Conservation (phyloP, 2,797 vertebrate genomes). For the Caiman crocodilus region DNA sequence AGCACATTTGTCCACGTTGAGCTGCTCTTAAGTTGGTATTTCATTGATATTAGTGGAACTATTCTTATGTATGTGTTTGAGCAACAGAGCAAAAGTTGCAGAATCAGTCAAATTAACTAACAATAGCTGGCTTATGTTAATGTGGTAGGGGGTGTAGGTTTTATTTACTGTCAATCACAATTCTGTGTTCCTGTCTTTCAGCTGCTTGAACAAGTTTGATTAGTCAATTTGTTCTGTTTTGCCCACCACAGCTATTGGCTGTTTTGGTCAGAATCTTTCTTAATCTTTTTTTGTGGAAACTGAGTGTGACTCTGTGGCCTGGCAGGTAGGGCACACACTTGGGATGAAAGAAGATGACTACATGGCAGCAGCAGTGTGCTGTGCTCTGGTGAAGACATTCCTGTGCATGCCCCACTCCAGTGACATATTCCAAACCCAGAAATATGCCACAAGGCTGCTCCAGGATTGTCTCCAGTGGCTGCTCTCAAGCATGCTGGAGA, state of each 20-base stretch:
- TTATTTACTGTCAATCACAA: background rate
- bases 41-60: background rate
- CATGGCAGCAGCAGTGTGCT: too few species aligned
- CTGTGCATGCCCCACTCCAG: too few species aligned
- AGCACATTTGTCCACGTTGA: constrained; percentile 7
- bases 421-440: too few species aligned
- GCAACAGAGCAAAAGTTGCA: background rate
- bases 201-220: background rate
- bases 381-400: too few species aligned
- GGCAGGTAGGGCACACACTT: background rate
- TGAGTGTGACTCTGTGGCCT: background rate
- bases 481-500: too few species aligned
- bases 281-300: background rate
- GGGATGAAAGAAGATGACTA: background rate
- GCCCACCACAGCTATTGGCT: background rate
- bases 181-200: background rate
- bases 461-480: too few species aligned
- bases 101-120: background rate
- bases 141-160: background rate
- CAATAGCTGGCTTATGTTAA: background rate
- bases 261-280: background rate
- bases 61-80: background rate
- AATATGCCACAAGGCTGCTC: too few species aligned
- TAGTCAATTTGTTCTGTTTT: constrained; percentile 3
- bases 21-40: background rate